Base-by-base conservation (phyloP, 2,113 vertebrate genomes). In the Pipra filicauda region DNA sequence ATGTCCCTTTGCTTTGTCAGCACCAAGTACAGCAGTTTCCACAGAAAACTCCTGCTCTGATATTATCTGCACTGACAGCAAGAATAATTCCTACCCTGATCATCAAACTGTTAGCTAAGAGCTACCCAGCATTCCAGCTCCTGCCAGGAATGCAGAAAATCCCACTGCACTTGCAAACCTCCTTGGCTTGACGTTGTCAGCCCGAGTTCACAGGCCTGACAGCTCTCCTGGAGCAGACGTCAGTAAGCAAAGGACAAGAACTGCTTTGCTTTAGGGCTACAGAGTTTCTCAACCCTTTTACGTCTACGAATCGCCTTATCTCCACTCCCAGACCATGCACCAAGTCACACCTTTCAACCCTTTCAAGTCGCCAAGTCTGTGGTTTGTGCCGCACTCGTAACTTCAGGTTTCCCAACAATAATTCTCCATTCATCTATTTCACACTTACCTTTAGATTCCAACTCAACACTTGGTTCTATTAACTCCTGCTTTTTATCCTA, bases 251-350 rank as follows among this genome's bases (percentile, higher is more conserved):
- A 89, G 0, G 2, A 75, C 15, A 65, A 83, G 78, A 73, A 87
- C 65, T 4, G 18, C 35, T 80, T 64, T 62, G 58, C 62, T 89
- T 58, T 24, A 88, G 58, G 80, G 70, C 55, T 83, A 51, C 80
- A 46, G 21, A 70, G 35, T 96, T 96, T 94, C 94, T 67, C 89
- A 95, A 89, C 37, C 55, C 66, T 92, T 85, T 86, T 20, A 79
- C 13, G 2, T 85, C 93, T 86, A 65, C 21, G 39, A 44, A 18
- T 35, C n/a, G 30, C 55, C 54, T 94, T 81, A 86, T 74, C 80
- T 72, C 52, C 3, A 11, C 43, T 91, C 48, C 70, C 35, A 85
- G 90, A 46, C 74, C 43, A 70, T 9, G 73, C 59, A 85, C 82
- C 55, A 31, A 71, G 82, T 24, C 48, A 88, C 48, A 88, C 69